Conservation (phyloP, 35 echinoderm and acorn worm species). For the Apostichopus californicus region DNA sequence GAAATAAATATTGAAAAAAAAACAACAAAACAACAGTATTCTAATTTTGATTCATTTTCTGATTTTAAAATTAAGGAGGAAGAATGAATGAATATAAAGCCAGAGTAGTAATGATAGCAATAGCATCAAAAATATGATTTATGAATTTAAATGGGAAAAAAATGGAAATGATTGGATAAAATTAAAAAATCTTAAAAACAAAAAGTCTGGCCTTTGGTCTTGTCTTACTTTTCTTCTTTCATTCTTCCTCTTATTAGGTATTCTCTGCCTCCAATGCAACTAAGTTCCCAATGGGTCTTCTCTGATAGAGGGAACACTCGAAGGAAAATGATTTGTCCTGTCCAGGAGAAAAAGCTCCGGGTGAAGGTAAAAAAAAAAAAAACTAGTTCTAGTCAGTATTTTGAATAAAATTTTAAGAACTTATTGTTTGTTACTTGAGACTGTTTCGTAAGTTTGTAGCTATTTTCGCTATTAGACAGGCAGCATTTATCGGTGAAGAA, state of each 20-base stretch:
- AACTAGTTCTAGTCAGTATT: too few relatives aligned
- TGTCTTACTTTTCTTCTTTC: background rate
- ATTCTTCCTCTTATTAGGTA: slow-evolving; percentile 69
- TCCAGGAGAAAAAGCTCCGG: slow-evolving; percentile 81
- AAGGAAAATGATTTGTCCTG: slow-evolving; percentile 88
- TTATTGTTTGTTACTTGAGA: too few relatives aligned
- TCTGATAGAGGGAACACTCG: slow-evolving; percentile 52
- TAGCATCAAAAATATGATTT: background rate
- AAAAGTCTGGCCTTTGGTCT: background rate
- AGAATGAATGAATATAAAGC: background rate
- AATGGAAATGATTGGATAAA: background rate
- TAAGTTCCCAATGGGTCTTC: slow-evolving; percentile 77
- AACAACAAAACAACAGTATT: background rate
- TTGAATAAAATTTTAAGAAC: too few relatives aligned
- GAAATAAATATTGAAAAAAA: background rate
- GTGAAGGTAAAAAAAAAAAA: slow-evolving; percentile 69
- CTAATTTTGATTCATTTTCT: background rate
- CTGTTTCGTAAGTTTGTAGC: too few relatives aligned
- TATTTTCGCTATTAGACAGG: too few relatives aligned
- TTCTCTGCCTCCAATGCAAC: slow-evolving; percentile 66
- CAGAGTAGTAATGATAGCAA: background rate
- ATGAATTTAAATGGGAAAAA: background rate
- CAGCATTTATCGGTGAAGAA: too few relatives aligned
- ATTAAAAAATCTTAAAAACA: background rate
- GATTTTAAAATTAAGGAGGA: background rate